These are phyloP conservation scores for Luehdorfia chinensis DNA, from an alignment of 1,140 invertebrate species.

Conservation along the genomic window DNA sequence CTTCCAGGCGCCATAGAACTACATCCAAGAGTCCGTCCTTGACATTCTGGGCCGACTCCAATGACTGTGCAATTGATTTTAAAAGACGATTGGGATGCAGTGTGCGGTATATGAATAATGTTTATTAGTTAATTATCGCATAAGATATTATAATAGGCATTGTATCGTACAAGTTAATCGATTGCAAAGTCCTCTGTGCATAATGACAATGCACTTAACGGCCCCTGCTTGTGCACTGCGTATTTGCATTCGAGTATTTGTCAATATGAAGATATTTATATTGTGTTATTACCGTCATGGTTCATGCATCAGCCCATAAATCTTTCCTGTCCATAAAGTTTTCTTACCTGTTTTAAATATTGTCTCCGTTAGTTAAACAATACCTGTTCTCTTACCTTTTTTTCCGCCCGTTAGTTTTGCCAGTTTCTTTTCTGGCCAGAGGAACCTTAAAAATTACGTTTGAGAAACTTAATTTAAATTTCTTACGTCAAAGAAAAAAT, in stretches of 20 bases:
- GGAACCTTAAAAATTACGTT: too few species aligned
- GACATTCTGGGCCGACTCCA: background rate
- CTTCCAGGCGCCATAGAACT: too few species aligned
- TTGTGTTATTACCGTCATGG: too few species aligned
- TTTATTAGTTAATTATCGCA: slow-evolving; percentile 5
- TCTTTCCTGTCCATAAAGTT: too few species aligned
- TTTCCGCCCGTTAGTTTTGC: too few species aligned
- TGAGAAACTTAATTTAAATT: too few species aligned
- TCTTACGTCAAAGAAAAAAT: too few species aligned
- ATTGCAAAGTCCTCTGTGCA: slow-evolving; percentile 5
- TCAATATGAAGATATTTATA: background rate
- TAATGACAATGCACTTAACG: slow-evolving; percentile 10
- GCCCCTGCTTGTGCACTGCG: background rate
- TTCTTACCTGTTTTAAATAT: too few species aligned
- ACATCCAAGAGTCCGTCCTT: background rate
- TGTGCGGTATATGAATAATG: slow-evolving; percentile 10
- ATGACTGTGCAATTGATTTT: background rate
- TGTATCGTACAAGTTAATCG: slow-evolving; percentile 10
- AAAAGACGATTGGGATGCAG: slow-evolving; percentile 1
- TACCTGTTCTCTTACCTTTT: too few species aligned
- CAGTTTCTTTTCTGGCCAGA: too few species aligned
- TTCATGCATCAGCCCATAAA: too few species aligned
- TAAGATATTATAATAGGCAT: slow-evolving; percentile 13
- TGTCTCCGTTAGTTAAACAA: too few species aligned
- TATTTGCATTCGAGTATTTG: background rate